These are phyloP conservation scores for Amniataba percoides DNA, from an alignment of 2,797 vertebrate genomes.

Conservation along the genomic window DNA sequence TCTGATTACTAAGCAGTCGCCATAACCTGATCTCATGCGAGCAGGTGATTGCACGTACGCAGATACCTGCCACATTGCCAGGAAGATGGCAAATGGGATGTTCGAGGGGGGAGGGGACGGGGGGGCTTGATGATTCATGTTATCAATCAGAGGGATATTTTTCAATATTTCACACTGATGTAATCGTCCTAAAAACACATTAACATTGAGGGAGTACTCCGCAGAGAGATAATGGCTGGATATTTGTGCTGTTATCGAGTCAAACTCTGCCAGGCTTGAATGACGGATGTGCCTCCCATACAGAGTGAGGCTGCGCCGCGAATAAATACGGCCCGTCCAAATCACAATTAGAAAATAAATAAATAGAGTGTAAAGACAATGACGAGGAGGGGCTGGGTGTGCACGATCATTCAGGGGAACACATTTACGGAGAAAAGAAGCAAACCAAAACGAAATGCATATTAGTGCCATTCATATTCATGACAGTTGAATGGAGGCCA, in stretches of 20 bases:
- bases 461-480: slow-evolving; percentile 79
- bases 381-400: slow-evolving; percentile 62
- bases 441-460: slow-evolving; percentile 70
- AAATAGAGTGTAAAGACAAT: slow-evolving; percentile 74
- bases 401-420: slow-evolving; percentile 60
- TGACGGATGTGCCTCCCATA: slow-evolving; percentile 77
- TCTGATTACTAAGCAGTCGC: slow-evolving; percentile 45
- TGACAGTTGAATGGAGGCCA: slow-evolving; percentile 71
- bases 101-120: slow-evolving; percentile 58
- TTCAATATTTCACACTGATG: slow-evolving; percentile 85
- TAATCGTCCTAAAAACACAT: slow-evolving; percentile 85
- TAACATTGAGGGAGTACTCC: slow-evolving; percentile 81
- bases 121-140: slow-evolving; percentile 76
- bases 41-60: slow-evolving; percentile 63
- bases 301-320: slow-evolving; percentile 49
- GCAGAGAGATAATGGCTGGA: slow-evolving; percentile 79
- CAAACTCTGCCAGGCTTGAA: slow-evolving; percentile 77
- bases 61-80: slow-evolving; percentile 34
- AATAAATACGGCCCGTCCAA: slow-evolving; percentile 66
- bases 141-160: slow-evolving; percentile 82
- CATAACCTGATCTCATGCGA: slow-evolving; percentile 27
- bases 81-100: slow-evolving; percentile 78
- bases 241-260: slow-evolving; percentile 73
- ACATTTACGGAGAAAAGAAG: slow-evolving; percentile 46
- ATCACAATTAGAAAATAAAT: slow-evolving; percentile 79